Evolutionary conservation across 2,888 invertebrate species (phyloP), one percentile per base, ranked within the genome.

Genomic region (Blastobasis adustella): DNA sequence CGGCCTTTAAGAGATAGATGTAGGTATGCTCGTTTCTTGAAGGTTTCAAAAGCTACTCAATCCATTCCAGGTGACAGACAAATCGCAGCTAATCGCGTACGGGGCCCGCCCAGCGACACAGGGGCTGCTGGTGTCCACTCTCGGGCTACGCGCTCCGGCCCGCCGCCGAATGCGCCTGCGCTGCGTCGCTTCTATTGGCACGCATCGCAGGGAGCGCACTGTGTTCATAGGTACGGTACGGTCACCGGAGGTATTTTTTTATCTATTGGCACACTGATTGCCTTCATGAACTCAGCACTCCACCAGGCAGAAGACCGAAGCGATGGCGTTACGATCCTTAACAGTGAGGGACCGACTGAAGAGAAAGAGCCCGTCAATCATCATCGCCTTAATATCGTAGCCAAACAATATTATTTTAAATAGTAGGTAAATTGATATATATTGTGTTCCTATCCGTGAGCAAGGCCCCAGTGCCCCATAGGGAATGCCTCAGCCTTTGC

Each of bases 171-270:
- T 87, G 85, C 79, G 76, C 47, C 67, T 88, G 3, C 76, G 80
- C 42, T 88, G 88, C 50, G 63, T 84, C 2, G 83, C 87, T 3
- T 68, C 69, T 46, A 78, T 87, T 43, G 87, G 83, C 23, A 71
- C 77, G 0, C 84, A 84, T 58, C 75, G 77, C 58, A 66, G 87
- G 41, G 88, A 88, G 63, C 68, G 77, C 49, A 80, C 79, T 52
- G 79, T 84, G 49, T 45, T 75, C 49, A 79, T 88, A 69, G 86
- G 87, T 84, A 23, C 23, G 23, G 23, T 23, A 23, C 23, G 23
- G 3, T 23, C 23, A 23, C 23, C 23, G 23, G 23, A 23, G 23
- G 23, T 23, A 23, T 23, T 23, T 23, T 23, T 51, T 54, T 45
- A 8, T 44, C 10, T 40, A 6, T 23, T 9, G 36, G 7, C 5